These are phyloP conservation scores for Sinodicranocentrus sp. DNA, from an alignment of 2,888 invertebrate genomes.

Conservation along the genomic window DNA sequence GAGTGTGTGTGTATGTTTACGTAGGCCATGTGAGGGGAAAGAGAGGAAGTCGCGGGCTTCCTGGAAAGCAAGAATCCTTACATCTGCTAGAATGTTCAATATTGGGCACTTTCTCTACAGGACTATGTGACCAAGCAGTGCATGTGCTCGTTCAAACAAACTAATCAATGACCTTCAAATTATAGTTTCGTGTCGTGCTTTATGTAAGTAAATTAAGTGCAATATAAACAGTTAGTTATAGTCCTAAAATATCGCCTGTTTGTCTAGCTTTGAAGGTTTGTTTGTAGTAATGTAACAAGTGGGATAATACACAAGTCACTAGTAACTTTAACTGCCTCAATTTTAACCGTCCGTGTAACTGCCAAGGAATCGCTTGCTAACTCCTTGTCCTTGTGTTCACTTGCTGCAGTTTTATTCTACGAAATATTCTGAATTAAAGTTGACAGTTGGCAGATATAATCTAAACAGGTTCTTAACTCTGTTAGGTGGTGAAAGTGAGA, in stretches of 20 bases:
- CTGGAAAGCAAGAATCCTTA: constrained; percentile 64
- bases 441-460: too few species aligned
- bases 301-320: too few species aligned
- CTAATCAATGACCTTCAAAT: constrained; percentile 40
- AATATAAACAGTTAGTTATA: neutral
- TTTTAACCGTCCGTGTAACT: neutral
- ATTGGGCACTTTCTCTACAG: constrained; percentile 43
- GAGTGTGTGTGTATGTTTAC: constrained; percentile 25
- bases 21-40: constrained; percentile 64
- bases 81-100: constrained; percentile 42
- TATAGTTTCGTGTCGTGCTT: constrained; percentile 40
- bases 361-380: neutral
- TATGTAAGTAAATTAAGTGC: constrained; percentile 32
- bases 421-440: neutral
- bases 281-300: too few species aligned
- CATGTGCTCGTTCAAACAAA: constrained; percentile 56
- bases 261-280: neutral
- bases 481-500: constrained; percentile 8
- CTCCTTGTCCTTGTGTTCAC: neutral
- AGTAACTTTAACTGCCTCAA: neutral
- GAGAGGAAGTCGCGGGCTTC: constrained; percentile 54
- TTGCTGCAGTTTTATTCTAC: too few species aligned
- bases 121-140: constrained; percentile 53
- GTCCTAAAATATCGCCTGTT: constrained; percentile 34
- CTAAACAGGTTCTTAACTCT: neutral